Evolutionary conservation across 2,113 vertebrate species (phyloP), one percentile per base, ranked within the genome.

Genomic region (Upupa epops): DNA sequence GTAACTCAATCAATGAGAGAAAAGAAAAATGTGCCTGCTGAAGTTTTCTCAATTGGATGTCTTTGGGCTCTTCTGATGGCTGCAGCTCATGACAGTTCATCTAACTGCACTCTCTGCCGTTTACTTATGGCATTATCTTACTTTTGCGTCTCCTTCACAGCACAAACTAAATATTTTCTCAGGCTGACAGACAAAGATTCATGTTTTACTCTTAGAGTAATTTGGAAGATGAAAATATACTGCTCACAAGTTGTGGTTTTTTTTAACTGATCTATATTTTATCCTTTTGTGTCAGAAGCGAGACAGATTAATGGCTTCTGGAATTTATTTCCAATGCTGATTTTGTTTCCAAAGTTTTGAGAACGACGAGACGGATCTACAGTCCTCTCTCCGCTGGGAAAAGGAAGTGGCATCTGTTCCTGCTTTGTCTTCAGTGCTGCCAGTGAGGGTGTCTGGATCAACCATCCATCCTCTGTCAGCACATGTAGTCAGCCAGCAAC

Each of bases 221-320:
- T 95, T 96, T 96, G 86, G 89, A 96, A 95, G 92, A 96, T 95
- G 93, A 96, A 96, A 95, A 96, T 87, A 92, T 73, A 96, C 71
- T 73, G 74, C 88, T 93, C 60, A 82, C 55, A 82, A 86, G 66
- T 83, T 93, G 82, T 93, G 84, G 66, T 45, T 6, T 45, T 78
- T 95, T 94, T 90, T 48, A 94, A 94, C 90, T 92, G 86, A 89
- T 83, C 91, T 93, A 89, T 92, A 94, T 93, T 96, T 95, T 85
- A 95, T 89, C 78, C 91, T 92, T 87, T 93, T 63, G 29, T 92
- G 89, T 93, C 95, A 96, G 78, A 92, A 83, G 77, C 5, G 16
- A 94, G 96, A 93, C 92, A 95, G 95, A 96, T 93, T 92, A 96
- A 96, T 96, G 91, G 90, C 71, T 95, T 85, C 92, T 95, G 89